Evolutionary conservation across 2,113 vertebrate genomes (phyloP).

Genomic region (Trinectes maculatus): DNA sequence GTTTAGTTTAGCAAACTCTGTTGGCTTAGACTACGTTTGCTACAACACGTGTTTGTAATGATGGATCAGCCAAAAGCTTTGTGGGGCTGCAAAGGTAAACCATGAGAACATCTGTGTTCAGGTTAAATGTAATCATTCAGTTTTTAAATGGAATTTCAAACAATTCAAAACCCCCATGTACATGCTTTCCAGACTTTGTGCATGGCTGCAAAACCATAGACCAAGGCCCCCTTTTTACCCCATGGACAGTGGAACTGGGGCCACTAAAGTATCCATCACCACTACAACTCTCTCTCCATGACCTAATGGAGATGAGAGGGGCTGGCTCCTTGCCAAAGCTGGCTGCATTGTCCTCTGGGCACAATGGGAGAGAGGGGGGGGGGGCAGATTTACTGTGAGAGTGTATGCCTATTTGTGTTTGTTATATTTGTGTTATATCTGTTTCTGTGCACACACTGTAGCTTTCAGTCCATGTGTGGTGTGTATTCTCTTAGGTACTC

Average conservation of each 20-base stretch:
- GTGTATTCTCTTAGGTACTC: constrained; percentile 23
- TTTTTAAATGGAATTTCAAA: constrained; percentile 35
- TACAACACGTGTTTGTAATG: constrained; percentile 18
- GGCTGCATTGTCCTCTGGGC: constrained; percentile 54
- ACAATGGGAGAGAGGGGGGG: constrained; percentile 36
- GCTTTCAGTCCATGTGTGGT: background rate
- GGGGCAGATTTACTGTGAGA: constrained; percentile 35
- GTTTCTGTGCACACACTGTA: background rate
- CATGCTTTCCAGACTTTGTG: background rate
- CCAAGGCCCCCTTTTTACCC: constrained; percentile 32
- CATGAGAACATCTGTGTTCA: constrained; percentile 38
- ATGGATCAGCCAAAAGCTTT: background rate
- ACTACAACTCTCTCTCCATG: constrained; percentile 51
- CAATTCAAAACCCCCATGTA: background rate
- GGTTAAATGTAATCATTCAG: constrained; percentile 28
- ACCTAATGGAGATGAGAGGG: constrained; percentile 65
- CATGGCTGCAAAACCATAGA: constrained; percentile 5
- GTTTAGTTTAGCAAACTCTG: constrained; percentile 13
- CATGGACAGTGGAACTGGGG: constrained; percentile 41
- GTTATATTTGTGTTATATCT: too few relatives aligned
- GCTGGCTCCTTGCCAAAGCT: constrained; percentile 61
- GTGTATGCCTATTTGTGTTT: constrained; percentile 3
- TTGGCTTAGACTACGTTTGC: background rate
- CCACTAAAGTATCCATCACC: constrained; percentile 68
- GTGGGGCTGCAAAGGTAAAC: constrained; percentile 13